Conservation (phyloP, 2,797 vertebrate species). For the Psittacula echo region DNA sequence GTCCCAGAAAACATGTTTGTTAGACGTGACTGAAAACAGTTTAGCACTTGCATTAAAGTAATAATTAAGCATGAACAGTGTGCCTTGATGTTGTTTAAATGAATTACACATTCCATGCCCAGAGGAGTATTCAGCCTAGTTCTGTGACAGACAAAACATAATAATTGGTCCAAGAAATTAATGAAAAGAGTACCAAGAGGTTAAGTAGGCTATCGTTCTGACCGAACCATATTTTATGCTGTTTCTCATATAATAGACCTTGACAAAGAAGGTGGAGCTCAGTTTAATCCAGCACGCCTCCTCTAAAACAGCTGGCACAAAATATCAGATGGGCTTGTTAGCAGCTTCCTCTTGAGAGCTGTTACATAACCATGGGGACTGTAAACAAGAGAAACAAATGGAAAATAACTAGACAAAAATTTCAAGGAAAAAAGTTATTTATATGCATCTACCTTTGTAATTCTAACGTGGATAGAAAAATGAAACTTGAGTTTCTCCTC, state of each 20-base stretch:
- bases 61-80: constrained; percentile 63
- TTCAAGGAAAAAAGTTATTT: neutral
- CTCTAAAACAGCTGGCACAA: constrained; percentile 46
- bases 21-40: constrained; percentile 66
- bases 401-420: constrained; percentile 20
- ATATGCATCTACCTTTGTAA: neutral
- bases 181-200: constrained; percentile 45
- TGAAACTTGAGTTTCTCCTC: neutral
- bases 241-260: neutral
- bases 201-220: constrained; percentile 46
- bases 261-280: neutral
- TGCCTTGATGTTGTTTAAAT: constrained; percentile 64
- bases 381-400: constrained; percentile 20
- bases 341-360: constrained; percentile 26
- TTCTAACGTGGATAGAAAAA: neutral
- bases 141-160: constrained; percentile 64
- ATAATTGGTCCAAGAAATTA: constrained; percentile 61
- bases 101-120: constrained; percentile 68
- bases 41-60: constrained; percentile 66
- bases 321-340: neutral
- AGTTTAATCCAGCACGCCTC: neutral
- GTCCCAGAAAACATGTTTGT: constrained; percentile 62
- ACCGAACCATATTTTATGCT: neutral
- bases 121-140: constrained; percentile 54
- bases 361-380: constrained; percentile 19